Evolutionary conservation across 2,888 invertebrate species (phyloP).

Genomic region (Oxystoma pomonae): DNA sequence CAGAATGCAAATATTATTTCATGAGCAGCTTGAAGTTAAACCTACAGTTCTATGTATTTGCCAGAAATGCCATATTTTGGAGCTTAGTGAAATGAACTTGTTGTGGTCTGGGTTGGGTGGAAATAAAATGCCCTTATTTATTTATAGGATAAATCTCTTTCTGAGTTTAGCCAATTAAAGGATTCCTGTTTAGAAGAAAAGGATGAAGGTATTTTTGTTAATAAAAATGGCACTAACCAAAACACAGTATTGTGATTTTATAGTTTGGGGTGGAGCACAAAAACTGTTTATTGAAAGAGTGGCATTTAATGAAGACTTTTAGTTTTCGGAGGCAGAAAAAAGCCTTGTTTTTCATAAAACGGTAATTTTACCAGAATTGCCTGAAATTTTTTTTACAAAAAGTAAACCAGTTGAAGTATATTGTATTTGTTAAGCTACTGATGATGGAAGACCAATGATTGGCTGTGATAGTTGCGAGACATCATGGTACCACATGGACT

Average conservation of each 20-base stretch:
- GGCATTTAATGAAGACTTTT: not conserved
- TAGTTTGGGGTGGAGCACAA: not conserved
- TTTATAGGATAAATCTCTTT: conserved; percentile 3
- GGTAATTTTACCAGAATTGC: not conserved
- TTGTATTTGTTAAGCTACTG: not conserved
- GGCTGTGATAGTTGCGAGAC: not conserved
- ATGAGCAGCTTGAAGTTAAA: too few species aligned
- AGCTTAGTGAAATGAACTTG: conserved; percentile 13
- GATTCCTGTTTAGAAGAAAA: too few species aligned
- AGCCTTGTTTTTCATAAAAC: not conserved
- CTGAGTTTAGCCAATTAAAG: conserved; percentile 2
- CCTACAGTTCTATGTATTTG: too few species aligned
- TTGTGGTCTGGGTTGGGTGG: conserved; percentile 17
- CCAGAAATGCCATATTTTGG: conserved; percentile 9
- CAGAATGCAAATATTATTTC: too few species aligned
- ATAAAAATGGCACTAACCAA: not conserved
- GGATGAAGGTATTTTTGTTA: too few species aligned
- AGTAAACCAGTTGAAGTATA: not conserved
- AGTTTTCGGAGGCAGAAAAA: not conserved
- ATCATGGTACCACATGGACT: not conserved
- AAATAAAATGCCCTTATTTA: conserved; percentile 18
- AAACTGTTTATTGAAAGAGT: not conserved
- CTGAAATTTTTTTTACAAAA: not conserved
- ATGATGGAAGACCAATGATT: not conserved
- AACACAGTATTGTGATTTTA: not conserved